phyloP scores from a whole-genome alignment of 1,140 invertebrate genomes.

The Holotrichia oblita region DNA sequence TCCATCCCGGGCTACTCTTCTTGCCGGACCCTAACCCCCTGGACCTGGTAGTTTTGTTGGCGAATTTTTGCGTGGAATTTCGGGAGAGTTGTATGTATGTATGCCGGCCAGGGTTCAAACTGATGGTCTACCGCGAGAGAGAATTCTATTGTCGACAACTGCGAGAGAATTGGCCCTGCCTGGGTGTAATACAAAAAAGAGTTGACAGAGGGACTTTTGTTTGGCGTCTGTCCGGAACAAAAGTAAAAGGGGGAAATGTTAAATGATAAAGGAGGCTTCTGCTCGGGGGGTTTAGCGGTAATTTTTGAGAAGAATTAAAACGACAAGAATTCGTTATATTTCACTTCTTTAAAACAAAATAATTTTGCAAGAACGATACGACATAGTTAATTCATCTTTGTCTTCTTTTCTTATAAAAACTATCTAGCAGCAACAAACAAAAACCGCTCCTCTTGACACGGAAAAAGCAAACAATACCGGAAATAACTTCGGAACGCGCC shows the following conservation, averaged over 20 bases:
- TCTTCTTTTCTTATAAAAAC: no score
- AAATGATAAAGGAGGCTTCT: not conserved
- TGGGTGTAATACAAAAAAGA: constrained; percentile 4
- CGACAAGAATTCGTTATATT: no score
- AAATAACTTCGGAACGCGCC: constrained; percentile 1
- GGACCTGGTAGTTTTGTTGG: not conserved
- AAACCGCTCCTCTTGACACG: not conserved
- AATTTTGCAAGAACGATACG: no score
- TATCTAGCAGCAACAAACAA: not conserved
- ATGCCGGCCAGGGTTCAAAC: not conserved
- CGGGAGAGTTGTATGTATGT: not conserved
- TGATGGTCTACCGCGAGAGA: constrained; percentile 18
- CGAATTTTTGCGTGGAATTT: constrained; percentile 12
- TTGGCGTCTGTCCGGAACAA: not conserved
- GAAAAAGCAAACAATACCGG: not conserved
- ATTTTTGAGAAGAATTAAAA: not conserved
- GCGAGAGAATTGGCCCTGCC: not conserved
- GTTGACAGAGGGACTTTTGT: not conserved
- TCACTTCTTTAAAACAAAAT: no score
- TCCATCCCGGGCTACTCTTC: not conserved
- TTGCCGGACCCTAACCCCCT: not conserved
- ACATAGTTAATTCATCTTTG: no score
- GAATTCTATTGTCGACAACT: not conserved
- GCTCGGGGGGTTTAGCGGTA: not conserved
- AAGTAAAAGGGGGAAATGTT: not conserved